phyloP scores from a whole-genome alignment of 2,113 vertebrate species.

The Misgurnus anguillicaudatus region DNA sequence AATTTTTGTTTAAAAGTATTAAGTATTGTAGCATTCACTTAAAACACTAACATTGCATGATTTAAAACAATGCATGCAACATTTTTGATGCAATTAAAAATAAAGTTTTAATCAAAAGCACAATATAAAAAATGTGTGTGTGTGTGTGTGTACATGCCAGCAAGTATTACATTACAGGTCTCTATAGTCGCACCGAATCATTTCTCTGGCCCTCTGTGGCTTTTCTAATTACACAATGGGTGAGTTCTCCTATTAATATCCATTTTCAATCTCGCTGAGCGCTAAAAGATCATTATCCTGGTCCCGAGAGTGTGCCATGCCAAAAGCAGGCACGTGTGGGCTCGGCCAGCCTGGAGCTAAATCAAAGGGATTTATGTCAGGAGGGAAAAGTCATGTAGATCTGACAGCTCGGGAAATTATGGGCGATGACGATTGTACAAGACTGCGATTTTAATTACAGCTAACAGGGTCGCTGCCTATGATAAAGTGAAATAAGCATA shows the following conservation, averaged over 20 bases:
- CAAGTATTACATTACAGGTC: conserved; percentile 1
- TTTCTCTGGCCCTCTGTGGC: conserved; percentile 11
- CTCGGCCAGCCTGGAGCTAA: background rate
- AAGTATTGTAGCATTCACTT: background rate
- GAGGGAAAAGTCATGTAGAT: conserved; percentile 19
- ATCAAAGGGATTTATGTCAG: conserved; percentile 27
- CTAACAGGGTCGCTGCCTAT: background rate
- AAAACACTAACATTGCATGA: background rate
- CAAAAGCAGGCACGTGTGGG: conserved; percentile 15
- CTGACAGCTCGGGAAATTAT: conserved; percentile 26
- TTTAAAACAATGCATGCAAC: background rate
- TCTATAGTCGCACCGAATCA: conserved; percentile 3
- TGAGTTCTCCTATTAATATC: conserved; percentile 49
- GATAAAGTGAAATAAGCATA: background rate
- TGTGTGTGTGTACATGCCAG: background rate
- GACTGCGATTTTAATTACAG: conserved; percentile 36
- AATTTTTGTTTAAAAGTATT: too few relatives aligned
- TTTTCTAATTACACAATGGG: conserved; percentile 45
- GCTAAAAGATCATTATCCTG: conserved; percentile 39
- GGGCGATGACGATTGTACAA: conserved; percentile 5
- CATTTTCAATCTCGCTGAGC: conserved; percentile 38
- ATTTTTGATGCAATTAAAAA: background rate
- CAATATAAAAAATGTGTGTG: background rate
- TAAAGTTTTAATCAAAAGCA: background rate
- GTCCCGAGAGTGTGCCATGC: conserved; percentile 7